Base-by-base conservation (phyloP, 2,888 invertebrate species). In the Pyrrhia umbra region DNA sequence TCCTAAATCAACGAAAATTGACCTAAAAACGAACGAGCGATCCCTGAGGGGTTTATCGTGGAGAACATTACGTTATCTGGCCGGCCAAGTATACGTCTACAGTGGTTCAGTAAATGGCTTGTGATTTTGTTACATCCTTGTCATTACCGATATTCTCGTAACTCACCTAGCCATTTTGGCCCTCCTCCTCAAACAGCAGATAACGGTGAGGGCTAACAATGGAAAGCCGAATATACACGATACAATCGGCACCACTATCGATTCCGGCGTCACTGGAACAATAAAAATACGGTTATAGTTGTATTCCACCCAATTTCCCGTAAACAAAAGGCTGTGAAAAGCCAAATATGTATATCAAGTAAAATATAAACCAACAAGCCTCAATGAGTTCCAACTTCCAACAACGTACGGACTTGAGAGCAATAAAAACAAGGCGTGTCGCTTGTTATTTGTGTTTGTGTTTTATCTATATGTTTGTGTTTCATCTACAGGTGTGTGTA, bases 141-240 rank as follows among this genome's bases (percentile, higher is more conserved):
- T 45, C 34, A 66, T 62, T 57, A 73, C 23, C 34, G 47, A 25
- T 52, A 16, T 18, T 25, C 47, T 40, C 30, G 39, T 66, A 55
- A 78, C 80, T 87, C 83, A 94, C 95, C 95, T 93, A 10, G 98
- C 98, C 84, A 98, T 88, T 89, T 98, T 98, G 2, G 98, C 98
- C 82, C 98, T 95, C 82, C 97, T 95, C 63, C 98, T 95, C 71
- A 98, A 95, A 87, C 98, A 98, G 92, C 98, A 98, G 85, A 98
- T 98, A 73, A 98, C 97, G 75, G 98, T 96, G 65, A 98, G 95
- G 2, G 98, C 98, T 87, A 98, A 91, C 75, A 98, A 94, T 39
- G 98, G 98, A 86, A 98, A 98, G 63, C 98, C 98, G 85, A 98
- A 96, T 87, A 98, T 98, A 90, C 98, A 98, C 59, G 98, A 98